Base-by-base conservation (phyloP, 2,113 vertebrate species). In the Strix uralensis region DNA sequence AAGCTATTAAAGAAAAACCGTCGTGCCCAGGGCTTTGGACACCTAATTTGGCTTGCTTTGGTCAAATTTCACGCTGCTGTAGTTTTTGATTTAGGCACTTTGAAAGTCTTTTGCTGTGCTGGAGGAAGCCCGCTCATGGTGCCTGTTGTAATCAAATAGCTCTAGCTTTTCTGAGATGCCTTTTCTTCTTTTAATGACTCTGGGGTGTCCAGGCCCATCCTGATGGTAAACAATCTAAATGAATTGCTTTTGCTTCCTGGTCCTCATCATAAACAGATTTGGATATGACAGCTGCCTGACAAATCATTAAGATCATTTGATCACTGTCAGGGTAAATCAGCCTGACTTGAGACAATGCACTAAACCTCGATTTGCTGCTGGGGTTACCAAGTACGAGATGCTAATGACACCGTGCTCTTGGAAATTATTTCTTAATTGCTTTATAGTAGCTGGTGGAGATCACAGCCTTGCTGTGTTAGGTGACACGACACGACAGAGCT, bases 1-100 rank as follows among this genome's bases (percentile, higher is more conserved):
- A 71, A 86, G 83, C 92, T 95, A 85, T 94, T 94, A 88, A 88
- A 86, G 80, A 86, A 72, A 79, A 27, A 14, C 69, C 86, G 57
- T 81, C 5, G 0, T 92, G 86, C 71, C 73, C 80, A 47, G 90
- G 90, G 86, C 90, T 93, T 88, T 75, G 94, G 94, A 46, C 94
- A 94, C 77, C 36, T 96, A 25, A 93, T 95, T 96, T 91, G 92
- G 54, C 62, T 96, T 84, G 47, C 93, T 96, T 62, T 94, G 95
- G 88, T 77, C 42, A 29, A 77, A 95, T 97, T 96, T 94, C 96
- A 87, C 10, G 46, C 96, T 40, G 83, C 86, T 92, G 93, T 63
- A 61, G 80, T 5, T 94, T 96, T 79, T 93, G 90, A 96, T 96
- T 92, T 93, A 44, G 72, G 81, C 72, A 27, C 90, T 94, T 96